Conservation (phyloP, 2,113 vertebrate species). For the Formicarius rufipectus region DNA sequence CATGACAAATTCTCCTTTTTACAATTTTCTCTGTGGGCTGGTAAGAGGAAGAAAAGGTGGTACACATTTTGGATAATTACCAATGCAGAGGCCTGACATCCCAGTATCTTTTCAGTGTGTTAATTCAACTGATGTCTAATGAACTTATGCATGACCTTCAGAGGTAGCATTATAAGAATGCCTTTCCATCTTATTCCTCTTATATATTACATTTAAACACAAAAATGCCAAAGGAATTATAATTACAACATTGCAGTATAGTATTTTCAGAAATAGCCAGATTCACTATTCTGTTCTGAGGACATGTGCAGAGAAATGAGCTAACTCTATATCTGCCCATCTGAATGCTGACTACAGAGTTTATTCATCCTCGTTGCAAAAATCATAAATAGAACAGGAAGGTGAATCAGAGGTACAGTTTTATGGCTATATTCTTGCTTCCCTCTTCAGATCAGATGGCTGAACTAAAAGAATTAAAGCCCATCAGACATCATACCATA, state of each 20-base stretch:
- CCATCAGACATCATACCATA: background rate
- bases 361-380: slow-evolving; percentile 52
- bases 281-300: background rate
- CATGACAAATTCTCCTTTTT: background rate
- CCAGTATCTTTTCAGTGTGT: background rate
- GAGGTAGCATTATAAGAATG: background rate
- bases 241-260: background rate
- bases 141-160: background rate
- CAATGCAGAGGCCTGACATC: background rate
- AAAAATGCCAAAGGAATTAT: background rate
- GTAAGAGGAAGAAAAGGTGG: background rate
- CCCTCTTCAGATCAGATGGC: slow-evolving; percentile 48
- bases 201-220: background rate
- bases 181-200: background rate
- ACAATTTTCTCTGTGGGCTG: background rate
- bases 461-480: slow-evolving; percentile 35
- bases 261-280: slow-evolving; percentile 7
- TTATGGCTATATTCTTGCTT: slow-evolving; percentile 44
- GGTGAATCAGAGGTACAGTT: slow-evolving; percentile 59
- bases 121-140: background rate
- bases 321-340: slow-evolving; percentile 7
- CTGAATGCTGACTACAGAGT: slow-evolving; percentile 26
- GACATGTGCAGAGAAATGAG: background rate
- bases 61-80: background rate
- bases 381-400: slow-evolving; percentile 67